Evolutionary conservation across 2,797 vertebrate species (phyloP), one percentile per base, ranked within the genome.

Genomic region (Mastacembelus armatus): DNA sequence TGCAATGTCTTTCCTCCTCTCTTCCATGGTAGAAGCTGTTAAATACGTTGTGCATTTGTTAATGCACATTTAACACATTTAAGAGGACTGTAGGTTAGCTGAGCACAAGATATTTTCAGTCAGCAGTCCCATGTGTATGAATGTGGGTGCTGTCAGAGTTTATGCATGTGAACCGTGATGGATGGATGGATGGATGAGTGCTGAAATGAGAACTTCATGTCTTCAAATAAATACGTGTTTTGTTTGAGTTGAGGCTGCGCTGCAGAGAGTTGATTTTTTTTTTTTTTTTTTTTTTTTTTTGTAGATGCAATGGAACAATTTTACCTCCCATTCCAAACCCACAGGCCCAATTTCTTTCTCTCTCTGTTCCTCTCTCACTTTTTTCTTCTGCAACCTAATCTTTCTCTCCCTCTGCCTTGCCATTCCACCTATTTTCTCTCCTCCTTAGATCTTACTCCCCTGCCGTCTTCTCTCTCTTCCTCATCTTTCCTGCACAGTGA

Each of bases 401-500:
- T 79, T 50, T 66, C 64, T 76, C 78, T 81, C 67, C 39, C 38
- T 60, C 60, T 3, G 56, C 59, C 52, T 61, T 60, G 62, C 85
- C 63, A 71, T 79, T 83, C 75, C 70, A 74, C 75, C 77, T 73
- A 78, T 80, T 78, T 78, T 79, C 74, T 76, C 69, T 66, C 64
- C 51, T 67, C 62, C 65, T 84, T 70, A 77, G 76, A 77, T 71
- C 64, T 70, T n/a, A 22, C 33, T 49, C 32, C 36, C 18, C 33
- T 21, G n/a, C 19, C 7, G 48, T 11, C 16, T 30, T 40, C 49
- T 19, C 55, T 43, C 33, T 66, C 33, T 24, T 60, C 65, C 71
- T 66, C 61, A 59, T 79, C 68, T 39, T 84, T 78, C 64, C 73
- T 55, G 79, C 86, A 78, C 84, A 75, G 80, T 84, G 88, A 89